phyloP scores from a whole-genome alignment of 2,113 vertebrate genomes.

The Xenus cinereus region DNA sequence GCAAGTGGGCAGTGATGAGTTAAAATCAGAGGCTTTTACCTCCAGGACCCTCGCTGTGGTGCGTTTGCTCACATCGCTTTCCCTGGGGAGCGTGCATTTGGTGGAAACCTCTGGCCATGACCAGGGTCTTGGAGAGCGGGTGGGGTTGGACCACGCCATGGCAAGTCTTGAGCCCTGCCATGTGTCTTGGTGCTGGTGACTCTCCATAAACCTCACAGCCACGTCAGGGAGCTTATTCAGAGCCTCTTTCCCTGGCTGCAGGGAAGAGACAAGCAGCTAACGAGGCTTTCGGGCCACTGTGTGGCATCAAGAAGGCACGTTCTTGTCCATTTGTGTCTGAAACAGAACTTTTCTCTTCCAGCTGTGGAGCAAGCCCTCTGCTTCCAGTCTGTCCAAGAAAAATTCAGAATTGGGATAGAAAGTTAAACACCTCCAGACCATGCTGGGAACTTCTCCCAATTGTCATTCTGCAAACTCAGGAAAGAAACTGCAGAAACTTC shows the following conservation, averaged over 20 bases:
- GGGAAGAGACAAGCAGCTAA: neutral
- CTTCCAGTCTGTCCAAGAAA: neutral
- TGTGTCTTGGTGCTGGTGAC: accelerated
- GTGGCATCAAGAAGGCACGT: neutral
- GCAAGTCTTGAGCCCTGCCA: neutral
- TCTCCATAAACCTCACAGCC: neutral
- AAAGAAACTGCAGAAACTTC: neutral
- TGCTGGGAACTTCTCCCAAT: neutral
- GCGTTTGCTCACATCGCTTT: accelerated
- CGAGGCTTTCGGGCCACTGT: neutral
- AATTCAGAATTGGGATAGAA: neutral
- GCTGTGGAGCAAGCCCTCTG: neutral
- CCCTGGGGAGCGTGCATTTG: neutral
- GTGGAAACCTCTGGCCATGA: neutral
- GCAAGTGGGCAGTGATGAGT: neutral
- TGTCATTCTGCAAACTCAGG: neutral
- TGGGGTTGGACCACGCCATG: neutral
- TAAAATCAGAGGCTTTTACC: neutral
- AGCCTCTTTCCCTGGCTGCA: neutral
- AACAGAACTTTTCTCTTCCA: neutral
- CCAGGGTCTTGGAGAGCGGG: accelerated
- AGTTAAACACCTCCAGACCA: neutral
- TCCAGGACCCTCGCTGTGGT: accelerated
- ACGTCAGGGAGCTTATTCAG: neutral
- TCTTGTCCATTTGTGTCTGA: neutral